Evolutionary conservation across 2,888 invertebrate species (phyloP), one percentile per base, ranked within the genome.

Genomic region (Crematogaster levior): DNA sequence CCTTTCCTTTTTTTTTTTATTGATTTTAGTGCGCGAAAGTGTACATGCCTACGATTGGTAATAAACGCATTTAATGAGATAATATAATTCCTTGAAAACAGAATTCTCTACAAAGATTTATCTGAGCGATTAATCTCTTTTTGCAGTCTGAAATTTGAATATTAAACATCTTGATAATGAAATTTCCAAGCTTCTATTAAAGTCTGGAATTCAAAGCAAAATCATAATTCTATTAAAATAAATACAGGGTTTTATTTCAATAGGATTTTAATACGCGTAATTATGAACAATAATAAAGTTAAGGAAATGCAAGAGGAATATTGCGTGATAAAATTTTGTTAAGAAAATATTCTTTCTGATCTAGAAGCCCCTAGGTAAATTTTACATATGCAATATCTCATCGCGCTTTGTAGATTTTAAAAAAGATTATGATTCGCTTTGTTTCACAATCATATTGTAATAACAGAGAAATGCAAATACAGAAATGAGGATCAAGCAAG

Each of bases 341-440:
- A n/a, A 6, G 18, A 30, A 73, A 48, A 61, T 4, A 40, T 74
- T 74, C 12, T 74, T 74, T 37, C n/a, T 3, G 15, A 5, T 74
- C 5, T 21, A 60, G 21, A 30, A 46, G 27, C 3, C 7, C 4
- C 7, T 9, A 34, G 56, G 1, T 27, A 51, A 60, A 61, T 53
- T 53, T 24, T 24, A 12, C 24, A 48, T 3, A 21, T 10, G 18
- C 24, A 21, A 74, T 51, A 37, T 48, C 48, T 74, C 21, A 24
- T 21, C 15, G 5, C 18, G 53, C 18, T 40, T 1, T 18, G 18
- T 48, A 24, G 21, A 51, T 58, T 9, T 27, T 6, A 12, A n/a
- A n/a, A 7, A n/a, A 61, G 10, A 51, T 74, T 24, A n/a, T 18
- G 24, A 61, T 74, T 63, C 37, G 21, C 34, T 24, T 37, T 12